Conservation (phyloP, 2,113 vertebrate species). For the Pholis gunnellus region DNA sequence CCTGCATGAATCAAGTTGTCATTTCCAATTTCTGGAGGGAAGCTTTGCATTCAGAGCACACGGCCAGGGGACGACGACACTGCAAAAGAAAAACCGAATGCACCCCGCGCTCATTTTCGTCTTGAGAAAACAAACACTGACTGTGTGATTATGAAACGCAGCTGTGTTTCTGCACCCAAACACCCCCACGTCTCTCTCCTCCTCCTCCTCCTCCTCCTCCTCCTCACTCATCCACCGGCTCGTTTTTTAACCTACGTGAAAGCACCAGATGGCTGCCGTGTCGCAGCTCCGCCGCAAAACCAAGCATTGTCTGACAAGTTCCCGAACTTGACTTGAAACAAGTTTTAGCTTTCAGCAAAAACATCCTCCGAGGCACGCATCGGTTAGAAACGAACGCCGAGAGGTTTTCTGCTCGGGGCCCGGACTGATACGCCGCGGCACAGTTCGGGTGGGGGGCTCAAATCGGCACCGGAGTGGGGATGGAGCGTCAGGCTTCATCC, state of each 20-base stretch:
- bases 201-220: too few species aligned
- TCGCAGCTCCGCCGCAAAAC: neutral
- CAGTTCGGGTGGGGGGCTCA: slow-evolving; percentile 33
- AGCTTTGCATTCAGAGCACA: slow-evolving; percentile 60
- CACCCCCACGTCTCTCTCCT: neutral
- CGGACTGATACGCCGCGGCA: slow-evolving; percentile 21
- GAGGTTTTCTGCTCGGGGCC: slow-evolving; percentile 5
- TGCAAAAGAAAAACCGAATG: neutral
- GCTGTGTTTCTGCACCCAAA: slow-evolving; percentile 1
- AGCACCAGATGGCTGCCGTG: slow-evolving; percentile 8
- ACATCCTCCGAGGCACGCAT: slow-evolving; percentile 6
- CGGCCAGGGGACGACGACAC: slow-evolving; percentile 14
- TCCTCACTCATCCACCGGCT: slow-evolving; percentile 7
- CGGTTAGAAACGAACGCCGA: slow-evolving; percentile 24
- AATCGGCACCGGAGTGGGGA: slow-evolving; percentile 47
- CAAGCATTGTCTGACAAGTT: neutral
- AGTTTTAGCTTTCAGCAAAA: slow-evolving; percentile 11
- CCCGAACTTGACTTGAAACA: neutral
- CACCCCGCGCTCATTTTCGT: slow-evolving; percentile 6
- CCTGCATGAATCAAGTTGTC: slow-evolving; percentile 77
- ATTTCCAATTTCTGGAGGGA: slow-evolving; percentile 67
- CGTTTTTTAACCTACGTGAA: neutral
- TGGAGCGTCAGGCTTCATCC: slow-evolving; percentile 61
- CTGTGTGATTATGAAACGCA: slow-evolving; percentile 17
- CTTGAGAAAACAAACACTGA: slow-evolving; percentile 22